Conservation (phyloP, 2,113 vertebrate species). For the Strix aluco region DNA sequence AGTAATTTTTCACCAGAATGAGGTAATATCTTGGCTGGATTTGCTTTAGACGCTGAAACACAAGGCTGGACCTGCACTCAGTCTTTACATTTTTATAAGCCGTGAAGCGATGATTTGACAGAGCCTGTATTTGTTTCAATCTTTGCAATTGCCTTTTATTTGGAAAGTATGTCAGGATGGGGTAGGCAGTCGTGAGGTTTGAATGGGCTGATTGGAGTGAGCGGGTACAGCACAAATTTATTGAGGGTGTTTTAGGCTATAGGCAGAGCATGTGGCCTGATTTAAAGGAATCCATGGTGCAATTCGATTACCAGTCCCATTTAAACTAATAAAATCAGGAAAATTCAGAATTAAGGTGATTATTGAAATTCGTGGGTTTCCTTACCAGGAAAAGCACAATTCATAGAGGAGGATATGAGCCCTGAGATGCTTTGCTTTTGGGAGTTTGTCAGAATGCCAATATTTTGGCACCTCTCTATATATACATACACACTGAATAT, state of each 20-base stretch:
- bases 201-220: background rate
- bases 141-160: background rate
- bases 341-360: background rate
- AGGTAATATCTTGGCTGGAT: background rate
- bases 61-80: background rate
- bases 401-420: background rate
- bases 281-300: background rate
- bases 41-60: background rate
- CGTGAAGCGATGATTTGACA: background rate
- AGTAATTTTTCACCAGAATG: background rate
- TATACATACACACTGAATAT: background rate
- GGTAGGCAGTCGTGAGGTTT: no score
- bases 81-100: background rate
- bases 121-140: background rate
- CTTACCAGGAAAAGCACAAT: background rate
- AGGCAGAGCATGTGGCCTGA: background rate
- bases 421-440: background rate
- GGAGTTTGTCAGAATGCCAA: background rate
- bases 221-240: background rate
- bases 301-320: background rate
- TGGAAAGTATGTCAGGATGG: background rate
- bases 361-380: background rate
- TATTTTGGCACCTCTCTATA: background rate
- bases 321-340: background rate
- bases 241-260: background rate